Evolutionary conservation across 1,140 invertebrate genomes (phyloP), one percentile per base, ranked within the genome.

Genomic region (Oscheius sp.): DNA sequence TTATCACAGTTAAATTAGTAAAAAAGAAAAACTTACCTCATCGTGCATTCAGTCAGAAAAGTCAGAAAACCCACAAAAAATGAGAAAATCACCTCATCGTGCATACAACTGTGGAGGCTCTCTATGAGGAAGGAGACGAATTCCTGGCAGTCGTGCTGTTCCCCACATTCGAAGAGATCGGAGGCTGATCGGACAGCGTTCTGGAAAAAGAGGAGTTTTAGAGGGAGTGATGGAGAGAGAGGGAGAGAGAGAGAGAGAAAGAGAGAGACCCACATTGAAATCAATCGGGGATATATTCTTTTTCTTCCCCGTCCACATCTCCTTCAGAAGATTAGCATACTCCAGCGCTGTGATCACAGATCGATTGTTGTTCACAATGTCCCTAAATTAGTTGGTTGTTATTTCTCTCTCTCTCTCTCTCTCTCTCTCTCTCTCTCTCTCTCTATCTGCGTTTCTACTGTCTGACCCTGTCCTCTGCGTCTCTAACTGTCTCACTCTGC

Each of bases 131-230:
- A 92, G 20, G 91, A 91, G 1, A 96, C 88, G 83, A 97, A 95
- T 84, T 97, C 94, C 84, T 96, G 93, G 0, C 93, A 93, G 84
- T 97, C 94, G 84, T 96, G 93, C 81, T 97, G 94, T 73, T 93
- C 91, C 75, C 88, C 88, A 38, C 90, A 91, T 63, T 90, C 89
- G 86, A 95, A 95, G 77, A 68, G 55, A 15, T 75, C 75, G 4
- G 58, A 68, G 15, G 49, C 70, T 28, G 52, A 90, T 89, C 62
- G 90, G 86, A 79, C 91, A 89, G 77, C 88, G 76, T 87, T 88
- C 79, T 85, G 65, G 20, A 79, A 65, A 46, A 55, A 59, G 20
- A n/a, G 4, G 34, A 3, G 78, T 73, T 55, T 31, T 18, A 65
- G 13, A 29, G 18, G 58, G 68, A 72, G 0, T 59, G 23, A 64